These are phyloP conservation scores for Cairina moschata DNA, from an alignment of 2,113 vertebrate genomes.

Conservation along the genomic window DNA sequence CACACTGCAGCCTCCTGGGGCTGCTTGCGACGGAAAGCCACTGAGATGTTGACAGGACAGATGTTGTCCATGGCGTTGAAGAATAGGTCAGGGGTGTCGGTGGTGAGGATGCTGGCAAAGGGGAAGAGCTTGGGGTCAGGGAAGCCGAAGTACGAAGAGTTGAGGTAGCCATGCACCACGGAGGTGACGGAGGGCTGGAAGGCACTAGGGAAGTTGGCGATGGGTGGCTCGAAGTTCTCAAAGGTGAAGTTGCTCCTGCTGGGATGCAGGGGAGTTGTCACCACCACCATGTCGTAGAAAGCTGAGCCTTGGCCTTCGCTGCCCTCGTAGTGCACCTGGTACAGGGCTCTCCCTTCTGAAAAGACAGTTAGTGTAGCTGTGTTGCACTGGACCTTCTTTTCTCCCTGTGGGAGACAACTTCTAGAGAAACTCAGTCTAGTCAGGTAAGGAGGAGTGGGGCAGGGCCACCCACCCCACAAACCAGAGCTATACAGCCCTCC, in stretches of 20 bases:
- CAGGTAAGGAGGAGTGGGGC: not conserved
- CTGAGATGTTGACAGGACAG: constrained; percentile 91
- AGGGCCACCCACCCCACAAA: accelerated
- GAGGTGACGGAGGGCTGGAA: constrained; percentile 90
- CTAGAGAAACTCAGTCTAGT: not conserved
- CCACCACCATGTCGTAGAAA: constrained; percentile 91
- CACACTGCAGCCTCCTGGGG: constrained; percentile 94
- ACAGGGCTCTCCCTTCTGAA: constrained; percentile 84
- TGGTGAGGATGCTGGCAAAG: constrained; percentile 90
- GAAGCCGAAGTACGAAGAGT: constrained; percentile 95
- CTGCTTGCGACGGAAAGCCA: constrained; percentile 90
- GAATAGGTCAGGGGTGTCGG: constrained; percentile 83
- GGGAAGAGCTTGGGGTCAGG: constrained; percentile 95
- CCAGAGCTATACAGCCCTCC: not conserved
- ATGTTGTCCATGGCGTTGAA: constrained; percentile 90
- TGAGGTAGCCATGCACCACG: constrained; percentile 95
- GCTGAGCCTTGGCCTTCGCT: constrained; percentile 72
- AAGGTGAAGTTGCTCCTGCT: constrained; percentile 85
- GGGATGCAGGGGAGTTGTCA: constrained; percentile 87
- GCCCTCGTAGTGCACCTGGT: constrained; percentile 84
- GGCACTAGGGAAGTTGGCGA: constrained; percentile 75
- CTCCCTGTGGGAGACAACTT: not conserved
- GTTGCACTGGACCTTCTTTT: not conserved
- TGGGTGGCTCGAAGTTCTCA: constrained; percentile 80
- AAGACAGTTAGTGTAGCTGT: not conserved